A percentile compares a stretch with the other conserved stretches of the same genome.
phyloP scores from a whole-genome alignment of 92 coral and sea anemone species.

The Isaurus tuberculatus region DNA sequence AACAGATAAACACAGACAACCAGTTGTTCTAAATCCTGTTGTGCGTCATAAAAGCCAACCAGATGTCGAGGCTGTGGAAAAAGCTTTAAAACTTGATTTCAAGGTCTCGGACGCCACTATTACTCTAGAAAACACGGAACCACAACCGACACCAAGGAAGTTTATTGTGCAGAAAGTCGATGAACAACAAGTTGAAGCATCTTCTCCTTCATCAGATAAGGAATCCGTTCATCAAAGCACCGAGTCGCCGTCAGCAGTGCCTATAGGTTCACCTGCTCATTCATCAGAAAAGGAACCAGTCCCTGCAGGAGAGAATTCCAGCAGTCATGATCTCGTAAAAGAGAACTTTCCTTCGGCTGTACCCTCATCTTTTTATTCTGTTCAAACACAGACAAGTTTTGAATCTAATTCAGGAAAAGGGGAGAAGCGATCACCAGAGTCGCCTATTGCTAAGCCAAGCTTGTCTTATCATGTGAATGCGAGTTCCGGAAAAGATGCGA shows the following conservation, averaged over 20 bases:
- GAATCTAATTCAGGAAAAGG: slow-evolving; percentile 30
- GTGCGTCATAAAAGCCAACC: slow-evolving; percentile 43
- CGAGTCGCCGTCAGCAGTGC: background rate
- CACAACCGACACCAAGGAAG: slow-evolving; percentile 44
- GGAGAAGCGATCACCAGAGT: background rate
- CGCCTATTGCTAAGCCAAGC: background rate
- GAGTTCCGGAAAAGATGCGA: no score
- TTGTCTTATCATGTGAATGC: background rate
- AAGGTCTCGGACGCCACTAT: background rate
- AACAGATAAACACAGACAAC: slow-evolving; percentile 23
- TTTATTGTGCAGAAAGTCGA: slow-evolving; percentile 71
- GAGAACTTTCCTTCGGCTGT: background rate
- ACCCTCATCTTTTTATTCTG: slow-evolving; percentile 53
- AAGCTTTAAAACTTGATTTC: slow-evolving; percentile 11
- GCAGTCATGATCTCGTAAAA: background rate
- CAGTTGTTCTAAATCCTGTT: slow-evolving; percentile 43
- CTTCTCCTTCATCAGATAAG: background rate
- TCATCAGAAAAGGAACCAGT: slow-evolving; percentile 39
- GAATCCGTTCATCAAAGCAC: background rate
- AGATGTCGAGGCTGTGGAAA: slow-evolving; percentile 25
- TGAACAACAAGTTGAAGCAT: slow-evolving; percentile 36
- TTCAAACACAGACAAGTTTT: slow-evolving; percentile 73
- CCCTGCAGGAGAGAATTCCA: slow-evolving; percentile 21
- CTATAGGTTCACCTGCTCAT: slow-evolving; percentile 32
- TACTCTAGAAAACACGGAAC: background rate